Conservation (phyloP, 2,888 invertebrate species). For the Phyto melanocephala region DNA sequence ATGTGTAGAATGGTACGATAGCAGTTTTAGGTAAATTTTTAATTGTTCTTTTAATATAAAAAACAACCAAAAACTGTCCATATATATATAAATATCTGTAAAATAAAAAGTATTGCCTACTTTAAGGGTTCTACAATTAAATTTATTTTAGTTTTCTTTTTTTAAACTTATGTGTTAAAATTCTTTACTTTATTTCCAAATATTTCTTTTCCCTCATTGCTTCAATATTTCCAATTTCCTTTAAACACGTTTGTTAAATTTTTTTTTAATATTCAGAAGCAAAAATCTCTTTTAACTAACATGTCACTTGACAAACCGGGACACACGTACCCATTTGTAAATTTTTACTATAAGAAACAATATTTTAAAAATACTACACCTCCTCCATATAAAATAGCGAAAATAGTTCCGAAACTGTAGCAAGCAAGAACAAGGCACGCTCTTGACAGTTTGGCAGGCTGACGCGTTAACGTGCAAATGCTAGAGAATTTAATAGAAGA, state of each 20-base stretch:
- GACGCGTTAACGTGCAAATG: slow-evolving; percentile 64
- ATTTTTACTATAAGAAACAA: slow-evolving; percentile 21
- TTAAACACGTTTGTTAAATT: slow-evolving; percentile 54
- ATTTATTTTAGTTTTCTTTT: too few relatives aligned
- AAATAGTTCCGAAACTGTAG: background rate
- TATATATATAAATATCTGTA: too few relatives aligned
- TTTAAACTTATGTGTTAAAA: too few relatives aligned
- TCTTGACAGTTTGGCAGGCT: slow-evolving; percentile 65
- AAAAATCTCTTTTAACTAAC: slow-evolving; percentile 44
- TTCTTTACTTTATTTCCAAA: background rate
- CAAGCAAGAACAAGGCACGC: slow-evolving; percentile 55
- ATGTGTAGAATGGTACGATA: too few relatives aligned
- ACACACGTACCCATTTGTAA: slow-evolving; percentile 63
- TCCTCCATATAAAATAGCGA: background rate
- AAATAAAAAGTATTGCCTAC: too few relatives aligned
- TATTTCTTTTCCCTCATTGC: background rate
- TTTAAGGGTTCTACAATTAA: too few relatives aligned
- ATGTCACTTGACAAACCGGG: slow-evolving; percentile 64
- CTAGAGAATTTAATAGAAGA: slow-evolving; percentile 57
- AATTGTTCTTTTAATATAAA: too few relatives aligned
- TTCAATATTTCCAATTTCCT: slow-evolving; percentile 52
- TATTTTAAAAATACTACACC: background rate
- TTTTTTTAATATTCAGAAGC: slow-evolving; percentile 15
- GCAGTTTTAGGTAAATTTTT: too few relatives aligned
- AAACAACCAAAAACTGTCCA: too few relatives aligned